Conservation (phyloP, 2,797 vertebrate genomes). For the Gallinago nigripennis region DNA sequence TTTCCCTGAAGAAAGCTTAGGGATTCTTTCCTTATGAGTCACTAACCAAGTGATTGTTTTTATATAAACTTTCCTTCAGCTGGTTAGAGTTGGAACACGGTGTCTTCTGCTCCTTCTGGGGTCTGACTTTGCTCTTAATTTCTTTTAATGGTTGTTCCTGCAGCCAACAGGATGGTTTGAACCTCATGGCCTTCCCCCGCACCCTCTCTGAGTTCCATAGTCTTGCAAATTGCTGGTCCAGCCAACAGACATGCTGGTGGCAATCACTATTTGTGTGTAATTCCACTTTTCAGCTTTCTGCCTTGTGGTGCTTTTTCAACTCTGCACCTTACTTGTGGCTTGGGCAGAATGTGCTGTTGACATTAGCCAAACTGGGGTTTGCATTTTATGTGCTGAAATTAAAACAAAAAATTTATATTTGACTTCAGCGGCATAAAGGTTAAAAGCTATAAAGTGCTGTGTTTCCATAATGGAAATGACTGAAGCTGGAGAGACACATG, state of each 20-base stretch:
- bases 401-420: not conserved
- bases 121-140: conserved; percentile 59
- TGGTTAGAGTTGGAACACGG: conserved; percentile 73
- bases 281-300: not conserved
- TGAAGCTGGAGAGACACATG: conserved; percentile 6
- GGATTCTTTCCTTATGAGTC: conserved; percentile 79
- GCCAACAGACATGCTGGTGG: not conserved
- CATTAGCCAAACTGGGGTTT: not conserved
- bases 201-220: not conserved
- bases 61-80: conserved; percentile 79
- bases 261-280: not conserved
- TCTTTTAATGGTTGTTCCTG: conserved; percentile 57
- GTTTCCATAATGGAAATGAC: conserved; percentile 31
- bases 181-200: not conserved
- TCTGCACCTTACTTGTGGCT: not conserved
- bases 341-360: not conserved
- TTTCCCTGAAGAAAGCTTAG: conserved; percentile 80
- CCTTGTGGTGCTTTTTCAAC: not conserved
- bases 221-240: not conserved
- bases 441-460: not conserved
- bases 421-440: not conserved
- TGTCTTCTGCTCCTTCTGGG: conserved; percentile 61
- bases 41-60: conserved; percentile 76
- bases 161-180: conserved; percentile 5
- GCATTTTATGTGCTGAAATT: not conserved